Percentiles rank a stretch among this genome's conserved stretches.
Conservation (phyloP, 2,888 invertebrate species). For the Embidobia sp. region DNA sequence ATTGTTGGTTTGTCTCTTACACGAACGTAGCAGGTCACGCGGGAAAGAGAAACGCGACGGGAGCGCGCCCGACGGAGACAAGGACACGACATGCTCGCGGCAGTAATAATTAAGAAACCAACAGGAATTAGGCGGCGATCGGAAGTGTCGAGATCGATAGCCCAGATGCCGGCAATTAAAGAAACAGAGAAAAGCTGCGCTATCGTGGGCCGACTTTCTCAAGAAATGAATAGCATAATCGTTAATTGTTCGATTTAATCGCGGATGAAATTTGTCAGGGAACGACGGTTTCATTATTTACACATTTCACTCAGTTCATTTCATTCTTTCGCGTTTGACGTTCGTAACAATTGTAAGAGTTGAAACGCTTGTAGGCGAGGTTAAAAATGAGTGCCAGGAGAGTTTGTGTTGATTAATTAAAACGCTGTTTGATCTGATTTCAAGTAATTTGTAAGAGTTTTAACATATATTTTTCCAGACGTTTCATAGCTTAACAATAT, state of each 20-base stretch:
- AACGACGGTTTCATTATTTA: constrained; percentile 14
- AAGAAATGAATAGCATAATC: constrained; percentile 24
- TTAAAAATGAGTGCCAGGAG: too few relatives aligned
- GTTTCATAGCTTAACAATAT: too few relatives aligned
- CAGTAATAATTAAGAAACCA: constrained; percentile 68
- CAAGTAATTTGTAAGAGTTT: too few relatives aligned
- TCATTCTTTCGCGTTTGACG: too few relatives aligned
- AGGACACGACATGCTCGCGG: too few relatives aligned
- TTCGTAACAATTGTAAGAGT: too few relatives aligned
- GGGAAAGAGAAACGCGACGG: constrained; percentile 1
- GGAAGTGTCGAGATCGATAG: constrained; percentile 31
- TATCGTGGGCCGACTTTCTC: constrained; percentile 14
- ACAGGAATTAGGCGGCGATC: constrained; percentile 63
- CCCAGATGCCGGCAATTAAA: constrained; percentile 15
- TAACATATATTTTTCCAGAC: too few relatives aligned
- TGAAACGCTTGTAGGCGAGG: too few relatives aligned
- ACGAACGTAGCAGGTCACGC: constrained; percentile 58
- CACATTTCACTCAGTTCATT: too few relatives aligned
- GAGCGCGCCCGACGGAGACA: constrained; percentile 1
- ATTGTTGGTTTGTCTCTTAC: constrained; percentile 53
- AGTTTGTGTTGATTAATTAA: too few relatives aligned
- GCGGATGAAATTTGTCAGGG: constrained; percentile 13
- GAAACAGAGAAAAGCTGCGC: not conserved
- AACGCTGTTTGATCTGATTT: too few relatives aligned
- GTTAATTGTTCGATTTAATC: constrained; percentile 31